Evolutionary conservation across 2,113 vertebrate genomes (phyloP).

Genomic region (Pangasianodon gigas): DNA sequence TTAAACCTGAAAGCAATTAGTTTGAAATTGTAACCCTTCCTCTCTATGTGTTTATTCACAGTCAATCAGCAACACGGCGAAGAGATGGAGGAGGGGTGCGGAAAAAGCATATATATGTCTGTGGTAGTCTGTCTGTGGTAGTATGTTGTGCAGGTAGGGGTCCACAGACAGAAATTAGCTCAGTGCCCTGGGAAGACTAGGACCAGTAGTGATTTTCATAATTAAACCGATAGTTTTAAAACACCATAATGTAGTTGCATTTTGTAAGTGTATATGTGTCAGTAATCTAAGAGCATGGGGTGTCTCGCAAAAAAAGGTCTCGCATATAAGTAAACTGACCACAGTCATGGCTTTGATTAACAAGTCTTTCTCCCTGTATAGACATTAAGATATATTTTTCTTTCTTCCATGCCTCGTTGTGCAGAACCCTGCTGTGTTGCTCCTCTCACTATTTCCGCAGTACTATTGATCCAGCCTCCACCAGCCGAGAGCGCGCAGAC

Average conservation of each 20-base stretch:
- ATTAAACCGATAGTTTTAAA: background rate
- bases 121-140: background rate
- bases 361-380: slow-evolving; percentile 26
- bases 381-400: slow-evolving; percentile 32
- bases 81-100: slow-evolving; percentile 1
- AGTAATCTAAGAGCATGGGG: background rate
- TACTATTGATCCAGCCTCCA: slow-evolving; percentile 52
- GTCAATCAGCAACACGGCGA: slow-evolving; percentile 4
- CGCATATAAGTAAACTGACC: background rate
- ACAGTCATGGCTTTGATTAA: slow-evolving; percentile 32
- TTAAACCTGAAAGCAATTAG: slow-evolving; percentile 31
- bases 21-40: slow-evolving; percentile 29
- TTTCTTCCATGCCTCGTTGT: slow-evolving; percentile 36
- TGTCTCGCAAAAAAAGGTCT: background rate
- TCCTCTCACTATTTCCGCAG: slow-evolving; percentile 50
- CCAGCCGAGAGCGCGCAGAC: slow-evolving; percentile 32
- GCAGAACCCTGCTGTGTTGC: slow-evolving; percentile 40
- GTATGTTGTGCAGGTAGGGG: background rate
- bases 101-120: background rate
- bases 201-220: background rate
- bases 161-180: background rate
- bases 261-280: background rate
- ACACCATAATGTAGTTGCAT: background rate
- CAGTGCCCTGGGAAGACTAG: background rate
- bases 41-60: slow-evolving; percentile 24